phyloP scores from a whole-genome alignment of 2,113 vertebrate genomes.

The Geococcyx californianus region DNA sequence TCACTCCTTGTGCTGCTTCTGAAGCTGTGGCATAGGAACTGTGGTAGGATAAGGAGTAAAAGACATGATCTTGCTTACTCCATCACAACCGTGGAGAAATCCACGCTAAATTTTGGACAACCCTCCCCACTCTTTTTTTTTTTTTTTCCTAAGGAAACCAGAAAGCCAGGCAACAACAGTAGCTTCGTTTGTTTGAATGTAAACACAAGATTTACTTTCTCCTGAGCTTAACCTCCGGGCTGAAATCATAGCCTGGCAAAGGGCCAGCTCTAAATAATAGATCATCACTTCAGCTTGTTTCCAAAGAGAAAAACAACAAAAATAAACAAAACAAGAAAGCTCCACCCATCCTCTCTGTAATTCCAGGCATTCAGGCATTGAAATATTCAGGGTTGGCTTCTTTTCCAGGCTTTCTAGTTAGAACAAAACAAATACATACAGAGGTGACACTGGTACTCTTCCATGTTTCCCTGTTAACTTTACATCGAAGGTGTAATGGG shows the following conservation, averaged over 20 bases:
- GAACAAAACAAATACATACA: not conserved
- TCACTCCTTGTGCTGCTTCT: not conserved
- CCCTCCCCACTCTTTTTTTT: accelerated
- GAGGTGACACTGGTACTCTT: not conserved
- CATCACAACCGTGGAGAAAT: not conserved
- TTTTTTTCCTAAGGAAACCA: not conserved
- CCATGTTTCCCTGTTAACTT: not conserved
- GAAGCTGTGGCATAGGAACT: not conserved
- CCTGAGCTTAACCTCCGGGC: not conserved
- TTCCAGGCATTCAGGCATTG: not conserved
- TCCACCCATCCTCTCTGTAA: not conserved
- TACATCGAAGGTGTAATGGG: not conserved
- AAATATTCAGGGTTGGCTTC: not conserved
- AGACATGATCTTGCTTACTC: not conserved
- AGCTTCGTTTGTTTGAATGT: not conserved
- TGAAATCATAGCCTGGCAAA: not conserved
- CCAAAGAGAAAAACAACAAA: not conserved
- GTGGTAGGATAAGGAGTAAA: not conserved
- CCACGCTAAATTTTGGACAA: not conserved
- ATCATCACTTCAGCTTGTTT: not conserved
- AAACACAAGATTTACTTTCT: not conserved
- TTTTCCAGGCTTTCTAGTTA: not conserved
- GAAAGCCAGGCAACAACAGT: not conserved
- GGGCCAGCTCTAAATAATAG: not conserved
- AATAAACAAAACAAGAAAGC: not conserved